A percentile compares a stretch with the other conserved stretches of the same genome.
These are phyloP conservation scores for Lacanobia oleracea DNA, from an alignment of 2,888 invertebrate species.

Conservation along the genomic window DNA sequence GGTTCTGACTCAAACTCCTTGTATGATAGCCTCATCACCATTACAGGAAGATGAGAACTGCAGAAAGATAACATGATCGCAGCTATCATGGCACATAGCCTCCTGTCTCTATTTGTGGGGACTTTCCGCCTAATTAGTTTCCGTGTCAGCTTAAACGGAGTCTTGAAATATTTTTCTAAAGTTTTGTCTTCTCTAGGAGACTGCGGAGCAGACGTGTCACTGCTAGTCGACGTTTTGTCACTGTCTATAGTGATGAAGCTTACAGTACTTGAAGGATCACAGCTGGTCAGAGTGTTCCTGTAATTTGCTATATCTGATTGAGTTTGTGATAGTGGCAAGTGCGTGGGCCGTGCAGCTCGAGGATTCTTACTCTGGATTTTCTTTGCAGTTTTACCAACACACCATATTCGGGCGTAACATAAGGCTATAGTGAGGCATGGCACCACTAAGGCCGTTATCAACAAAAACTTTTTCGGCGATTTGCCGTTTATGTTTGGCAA, in stretches of 20 bases:
- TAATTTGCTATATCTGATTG: conserved; percentile 23
- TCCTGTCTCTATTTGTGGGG: conserved; percentile 94
- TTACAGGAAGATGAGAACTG: conserved; percentile 96
- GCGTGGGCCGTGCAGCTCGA: conserved; percentile 60
- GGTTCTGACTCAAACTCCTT: conserved; percentile 91
- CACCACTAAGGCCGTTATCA: neutral
- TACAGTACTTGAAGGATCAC: conserved; percentile 2
- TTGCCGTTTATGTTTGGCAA: conserved; percentile 91
- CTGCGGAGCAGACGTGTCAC: conserved; percentile 13
- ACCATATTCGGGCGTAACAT: conserved; percentile 96
- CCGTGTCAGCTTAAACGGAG: conserved; percentile 78
- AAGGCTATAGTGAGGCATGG: conserved; percentile 95
- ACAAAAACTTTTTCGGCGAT: neutral
- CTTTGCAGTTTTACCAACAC: conserved; percentile 93
- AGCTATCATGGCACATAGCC: conserved; percentile 95
- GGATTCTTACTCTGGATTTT: conserved; percentile 83
- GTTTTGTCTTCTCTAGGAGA: conserved; percentile 41
- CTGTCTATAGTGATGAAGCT: conserved; percentile 17
- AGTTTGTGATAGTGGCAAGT: conserved; percentile 52
- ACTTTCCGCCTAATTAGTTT: conserved; percentile 88
- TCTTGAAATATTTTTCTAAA: conserved; percentile 72
- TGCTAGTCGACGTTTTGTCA: neutral
- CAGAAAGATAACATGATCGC: conserved; percentile 97
- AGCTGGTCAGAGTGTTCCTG: conserved; percentile 2
- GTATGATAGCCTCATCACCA: conserved; percentile 94